Evolutionary conservation across 2,797 vertebrate genomes (phyloP), one percentile per base, ranked within the genome.

Genomic region (Anolis apletophallus): DNA sequence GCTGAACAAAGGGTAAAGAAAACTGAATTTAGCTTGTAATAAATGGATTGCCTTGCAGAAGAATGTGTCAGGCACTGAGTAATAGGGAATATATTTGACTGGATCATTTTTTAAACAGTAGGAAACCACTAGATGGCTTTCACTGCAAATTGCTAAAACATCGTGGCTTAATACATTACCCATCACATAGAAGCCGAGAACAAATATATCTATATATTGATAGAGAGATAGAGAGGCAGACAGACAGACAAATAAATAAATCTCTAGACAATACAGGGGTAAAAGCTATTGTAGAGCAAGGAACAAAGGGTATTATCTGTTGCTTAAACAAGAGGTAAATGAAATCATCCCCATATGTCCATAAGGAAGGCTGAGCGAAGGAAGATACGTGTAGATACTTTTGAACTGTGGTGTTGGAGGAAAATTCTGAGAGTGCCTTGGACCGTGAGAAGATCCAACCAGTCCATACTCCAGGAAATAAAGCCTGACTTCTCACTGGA

Each of bases 111-210:
- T 83, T 85, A 85, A 81, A 32, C 3, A 85, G 40, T 54, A 73
- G 36, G 36, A 80, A 90, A 46, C 86, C 84, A 71, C 71, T 80
- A 64, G 75, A 83, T 85, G 80, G 76, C 89, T 90, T 87, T 74
- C 40, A 78, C 61, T 71, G 34, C 76, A 86, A 71, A 83, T 81
- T 67, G 50, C 73, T 17, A 67, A 73, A 83, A 54, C 34, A 86
- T 71, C 83, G 80, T 85, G 54, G 40, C 72, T 85, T 84, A 68
- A 13, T 68, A 80, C 46, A 82, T 82, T 75, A 54, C 52, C n/a
- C 26, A 8, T 78, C 57, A 69, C 32, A 79, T 26, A 72, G 81
- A n/a, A 77, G 26, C 69, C 67, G 67, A 64, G 34, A 75, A 54
- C 17, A 36, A 34, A 78, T 84, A 77, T 73, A 75, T 55, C 50